Percentiles rank a stretch among this genome's conserved stretches.
Conservation (phyloP, 2,113 vertebrate genomes). For the Scatophagus argus region DNA sequence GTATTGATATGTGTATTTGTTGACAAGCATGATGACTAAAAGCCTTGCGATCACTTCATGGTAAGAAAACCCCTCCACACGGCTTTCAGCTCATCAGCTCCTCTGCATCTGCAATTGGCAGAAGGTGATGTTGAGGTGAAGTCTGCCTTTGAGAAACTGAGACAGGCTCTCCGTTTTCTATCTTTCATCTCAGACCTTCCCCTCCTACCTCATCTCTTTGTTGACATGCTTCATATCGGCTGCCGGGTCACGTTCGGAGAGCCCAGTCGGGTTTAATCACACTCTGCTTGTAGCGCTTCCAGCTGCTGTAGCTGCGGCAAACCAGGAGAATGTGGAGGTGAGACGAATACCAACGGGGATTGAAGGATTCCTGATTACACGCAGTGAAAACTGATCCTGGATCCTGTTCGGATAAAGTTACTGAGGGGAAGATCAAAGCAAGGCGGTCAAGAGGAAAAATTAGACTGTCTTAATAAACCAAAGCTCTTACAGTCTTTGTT, state of each 20-base stretch:
- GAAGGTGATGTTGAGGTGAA: conserved; percentile 53
- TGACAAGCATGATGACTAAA: conserved; percentile 14
- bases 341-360: conserved; percentile 61
- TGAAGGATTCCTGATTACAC: conserved; percentile 22
- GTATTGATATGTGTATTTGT: conserved; percentile 37
- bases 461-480: background rate
- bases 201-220: conserved; percentile 21
- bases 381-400: background rate
- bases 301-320: conserved; percentile 44
- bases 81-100: background rate
- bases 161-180: conserved; percentile 24
- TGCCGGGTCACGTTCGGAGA: conserved; percentile 49
- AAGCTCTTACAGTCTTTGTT: background rate
- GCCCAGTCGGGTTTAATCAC: conserved; percentile 69
- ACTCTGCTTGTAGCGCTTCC: conserved; percentile 53
- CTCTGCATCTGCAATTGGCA: conserved; percentile 37
- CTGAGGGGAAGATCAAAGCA: conserved; percentile 29
- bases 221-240: conserved; percentile 38
- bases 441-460: background rate
- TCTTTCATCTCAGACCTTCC: conserved; percentile 35
- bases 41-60: background rate
- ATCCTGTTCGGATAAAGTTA: conserved; percentile 30
- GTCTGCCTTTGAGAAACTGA: conserved; percentile 29
- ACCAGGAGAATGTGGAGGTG: conserved; percentile 14
- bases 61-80: background rate